Evolutionary conservation across 2,888 invertebrate species (phyloP).

Genomic region (Hybos culiciformis): DNA sequence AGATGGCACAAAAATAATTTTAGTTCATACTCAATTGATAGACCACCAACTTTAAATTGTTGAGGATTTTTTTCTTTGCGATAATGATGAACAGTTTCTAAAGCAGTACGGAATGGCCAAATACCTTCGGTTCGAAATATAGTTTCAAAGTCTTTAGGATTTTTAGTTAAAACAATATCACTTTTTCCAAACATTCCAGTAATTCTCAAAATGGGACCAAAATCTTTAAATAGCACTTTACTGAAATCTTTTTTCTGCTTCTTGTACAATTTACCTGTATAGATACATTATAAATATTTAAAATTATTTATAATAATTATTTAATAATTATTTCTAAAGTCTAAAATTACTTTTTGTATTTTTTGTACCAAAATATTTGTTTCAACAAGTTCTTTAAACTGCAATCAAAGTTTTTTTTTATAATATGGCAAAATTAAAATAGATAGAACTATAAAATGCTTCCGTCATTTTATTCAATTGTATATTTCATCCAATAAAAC

Average conservation of each 20-base stretch:
- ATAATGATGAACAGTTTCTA: slow-evolving; percentile 35
- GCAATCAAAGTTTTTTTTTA: too few species aligned
- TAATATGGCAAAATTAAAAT: too few species aligned
- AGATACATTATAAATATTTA: not conserved
- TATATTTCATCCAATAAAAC: too few species aligned
- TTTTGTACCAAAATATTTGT: too few species aligned
- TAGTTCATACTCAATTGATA: slow-evolving; percentile 21
- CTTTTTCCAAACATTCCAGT: slow-evolving; percentile 30
- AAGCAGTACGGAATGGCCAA: slow-evolving; percentile 35
- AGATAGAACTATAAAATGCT: too few species aligned
- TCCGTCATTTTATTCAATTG: too few species aligned
- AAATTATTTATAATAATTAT: too few species aligned
- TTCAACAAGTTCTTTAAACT: too few species aligned
- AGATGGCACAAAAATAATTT: not conserved
- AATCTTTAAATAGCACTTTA: slow-evolving; percentile 12
- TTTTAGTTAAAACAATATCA: slow-evolving; percentile 35
- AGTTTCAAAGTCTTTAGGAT: slow-evolving; percentile 38
- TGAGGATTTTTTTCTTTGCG: slow-evolving; percentile 30
- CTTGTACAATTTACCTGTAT: slow-evolving; percentile 8
- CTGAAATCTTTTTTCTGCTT: not conserved
- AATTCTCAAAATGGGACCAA: slow-evolving; percentile 36
- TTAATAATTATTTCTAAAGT: too few species aligned
- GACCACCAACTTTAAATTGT: slow-evolving; percentile 16
- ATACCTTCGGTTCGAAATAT: slow-evolving; percentile 37
- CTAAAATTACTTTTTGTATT: too few species aligned